Conservation (phyloP, 2,113 vertebrate genomes). For the Oreotrochilus melanogaster region DNA sequence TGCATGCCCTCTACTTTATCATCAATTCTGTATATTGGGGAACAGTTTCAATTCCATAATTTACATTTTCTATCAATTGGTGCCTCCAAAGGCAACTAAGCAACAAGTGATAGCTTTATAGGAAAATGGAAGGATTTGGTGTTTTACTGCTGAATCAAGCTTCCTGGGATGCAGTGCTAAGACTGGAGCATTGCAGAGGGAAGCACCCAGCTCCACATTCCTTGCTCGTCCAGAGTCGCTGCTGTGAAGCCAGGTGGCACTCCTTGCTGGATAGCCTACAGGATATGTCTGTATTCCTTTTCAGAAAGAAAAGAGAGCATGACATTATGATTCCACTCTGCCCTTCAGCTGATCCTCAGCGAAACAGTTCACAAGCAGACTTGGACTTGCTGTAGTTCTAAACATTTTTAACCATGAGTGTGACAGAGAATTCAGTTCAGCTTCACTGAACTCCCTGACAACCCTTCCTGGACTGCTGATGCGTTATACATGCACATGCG, state of each 20-base stretch:
- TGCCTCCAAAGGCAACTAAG: neutral
- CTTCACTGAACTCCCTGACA: neutral
- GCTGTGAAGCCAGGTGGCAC: neutral
- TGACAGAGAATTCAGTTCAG: neutral
- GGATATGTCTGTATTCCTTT: neutral
- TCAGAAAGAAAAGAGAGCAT: neutral
- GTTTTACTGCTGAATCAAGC: neutral
- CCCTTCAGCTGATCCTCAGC: neutral
- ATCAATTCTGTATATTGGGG: neutral
- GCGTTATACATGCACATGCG: neutral
- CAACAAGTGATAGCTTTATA: neutral
- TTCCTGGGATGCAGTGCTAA: neutral
- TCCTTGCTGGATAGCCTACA: rapidly evolving
- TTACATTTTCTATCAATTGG: neutral
- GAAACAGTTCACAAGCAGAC: neutral
- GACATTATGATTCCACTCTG: neutral
- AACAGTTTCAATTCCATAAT: neutral
- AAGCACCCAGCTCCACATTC: neutral
- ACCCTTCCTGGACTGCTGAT: neutral
- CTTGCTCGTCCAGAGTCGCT: neutral
- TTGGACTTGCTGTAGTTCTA: neutral
- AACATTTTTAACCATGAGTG: neutral
- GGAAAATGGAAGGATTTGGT: neutral
- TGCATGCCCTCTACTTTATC: neutral
- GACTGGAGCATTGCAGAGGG: neutral